phyloP scores from a whole-genome alignment of 2,113 vertebrate genomes.

The Mirounga angustirostris region DNA sequence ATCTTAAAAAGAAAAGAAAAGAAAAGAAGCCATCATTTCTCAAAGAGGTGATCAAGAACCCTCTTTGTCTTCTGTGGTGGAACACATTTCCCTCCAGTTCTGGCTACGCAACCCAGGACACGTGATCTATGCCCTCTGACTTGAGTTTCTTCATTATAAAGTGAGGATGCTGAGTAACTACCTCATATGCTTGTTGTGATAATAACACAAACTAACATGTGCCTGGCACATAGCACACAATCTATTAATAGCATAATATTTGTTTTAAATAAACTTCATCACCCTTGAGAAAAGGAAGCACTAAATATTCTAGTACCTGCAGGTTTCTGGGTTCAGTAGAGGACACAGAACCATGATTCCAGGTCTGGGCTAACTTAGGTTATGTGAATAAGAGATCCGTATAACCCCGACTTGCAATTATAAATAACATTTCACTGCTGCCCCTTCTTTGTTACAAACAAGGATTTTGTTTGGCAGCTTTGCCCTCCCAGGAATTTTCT shows the following conservation, averaged over 20 bases:
- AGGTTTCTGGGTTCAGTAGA: not conserved
- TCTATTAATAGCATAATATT: not conserved
- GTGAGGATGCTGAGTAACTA: not conserved
- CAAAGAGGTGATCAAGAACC: not conserved
- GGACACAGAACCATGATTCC: not conserved
- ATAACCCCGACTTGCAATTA: not conserved
- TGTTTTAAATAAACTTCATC: not conserved
- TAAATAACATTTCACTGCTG: not conserved
- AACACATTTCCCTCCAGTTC: not conserved
- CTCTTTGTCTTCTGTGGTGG: not conserved
- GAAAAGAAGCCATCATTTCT: not conserved
- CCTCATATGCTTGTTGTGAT: not conserved
- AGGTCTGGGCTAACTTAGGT: not conserved
- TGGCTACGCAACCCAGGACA: not conserved
- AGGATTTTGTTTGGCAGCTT: conserved; percentile 40
- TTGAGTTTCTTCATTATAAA: not conserved
- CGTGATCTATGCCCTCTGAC: not conserved
- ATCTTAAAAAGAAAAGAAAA: no score
- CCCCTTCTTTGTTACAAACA: not conserved
- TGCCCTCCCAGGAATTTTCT: conserved; percentile 67
- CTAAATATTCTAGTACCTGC: not conserved
- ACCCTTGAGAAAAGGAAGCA: not conserved
- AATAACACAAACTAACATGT: not conserved
- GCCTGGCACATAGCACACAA: not conserved
- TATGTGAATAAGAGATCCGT: not conserved